Base-by-base conservation (phyloP, 1,140 invertebrate genomes). In the Tetragonula clypearis region DNA sequence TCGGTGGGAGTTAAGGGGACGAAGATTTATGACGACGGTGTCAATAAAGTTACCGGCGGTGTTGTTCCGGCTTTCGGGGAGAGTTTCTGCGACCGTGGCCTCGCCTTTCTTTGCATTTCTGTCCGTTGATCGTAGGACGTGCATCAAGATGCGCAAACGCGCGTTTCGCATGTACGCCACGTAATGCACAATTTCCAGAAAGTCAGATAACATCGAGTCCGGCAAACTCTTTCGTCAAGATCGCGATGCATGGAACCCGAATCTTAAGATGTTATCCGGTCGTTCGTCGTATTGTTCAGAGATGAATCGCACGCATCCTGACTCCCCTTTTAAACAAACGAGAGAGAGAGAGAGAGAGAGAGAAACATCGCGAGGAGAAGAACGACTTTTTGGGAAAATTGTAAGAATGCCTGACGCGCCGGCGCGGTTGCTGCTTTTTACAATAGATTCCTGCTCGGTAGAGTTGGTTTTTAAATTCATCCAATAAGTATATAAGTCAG, bases 1-100 rank as follows among this genome's bases (percentile, higher is more conserved):
- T 49, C 82, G 76, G 87, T 91, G 85, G 85, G 80, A 91, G 87
- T 91, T 87, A 79, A 81, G 80, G n/a, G 76, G 23, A 49, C 58
- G 49, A 53, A 84, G 90, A 91, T 91, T 91, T 91, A 91, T 82
- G 87, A 86, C 30, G 69, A 55, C 78, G 75, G 62, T 91, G 90
- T 87, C 90, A 86, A 91, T 91, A 89, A 86, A 89, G 84, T 91
- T 80, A 88, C 87, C 69, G 82, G 41, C 79, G 30, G 66, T 68
- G 79, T 80, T 74, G 82, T 80, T 74, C 56, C 62, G 66, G 71
- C 55, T 66, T 71, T 80, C 68, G 41, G 58, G 80, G 77, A 81
- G 74, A 81, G 74, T 69, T 65, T 56, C 35, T 56, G 76, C 56
- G 71, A 66, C 78, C 53, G 23, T 30, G 84, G 58, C 86, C 65